Percentiles rank a stretch among this genome's conserved stretches.
Evolutionary conservation across 2,797 vertebrate genomes (phyloP).

Genomic region (Notoglanidium macrostoma): DNA sequence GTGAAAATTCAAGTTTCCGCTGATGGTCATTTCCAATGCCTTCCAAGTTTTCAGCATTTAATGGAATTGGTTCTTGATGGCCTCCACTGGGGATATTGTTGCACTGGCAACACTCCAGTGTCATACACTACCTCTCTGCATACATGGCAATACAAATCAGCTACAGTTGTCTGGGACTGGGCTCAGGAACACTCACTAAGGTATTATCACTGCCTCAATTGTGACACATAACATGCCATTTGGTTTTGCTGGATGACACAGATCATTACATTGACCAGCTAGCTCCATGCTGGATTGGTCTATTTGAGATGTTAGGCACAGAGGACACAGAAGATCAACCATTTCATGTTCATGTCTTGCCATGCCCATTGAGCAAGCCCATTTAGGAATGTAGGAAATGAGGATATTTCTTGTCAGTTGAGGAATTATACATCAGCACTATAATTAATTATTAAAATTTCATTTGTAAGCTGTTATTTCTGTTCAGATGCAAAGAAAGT

Average conservation of each 20-base stretch:
- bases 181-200: not conserved
- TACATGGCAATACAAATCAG: slow-evolving; percentile 3
- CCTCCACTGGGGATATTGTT: not conserved
- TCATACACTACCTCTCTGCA: not conserved
- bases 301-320: not conserved
- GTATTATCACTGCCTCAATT: not conserved
- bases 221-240: not conserved
- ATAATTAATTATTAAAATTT: too few species aligned
- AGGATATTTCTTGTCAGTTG: too few species aligned
- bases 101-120: not conserved
- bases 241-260: not conserved
- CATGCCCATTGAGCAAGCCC: too few species aligned
- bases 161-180: not conserved
- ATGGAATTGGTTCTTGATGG: not conserved
- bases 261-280: not conserved
- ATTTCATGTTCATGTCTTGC: not conserved
- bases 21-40: not conserved
- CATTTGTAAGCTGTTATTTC: not conserved
- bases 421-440: too few species aligned
- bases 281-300: not conserved
- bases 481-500: not conserved
- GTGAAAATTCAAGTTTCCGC: not conserved
- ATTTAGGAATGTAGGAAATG: too few species aligned
- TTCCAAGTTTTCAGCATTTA: not conserved
- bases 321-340: not conserved